Evolutionary conservation across 2,888 invertebrate genomes (phyloP), one percentile per base, ranked within the genome.

Genomic region (Parascotia fuliginaria): DNA sequence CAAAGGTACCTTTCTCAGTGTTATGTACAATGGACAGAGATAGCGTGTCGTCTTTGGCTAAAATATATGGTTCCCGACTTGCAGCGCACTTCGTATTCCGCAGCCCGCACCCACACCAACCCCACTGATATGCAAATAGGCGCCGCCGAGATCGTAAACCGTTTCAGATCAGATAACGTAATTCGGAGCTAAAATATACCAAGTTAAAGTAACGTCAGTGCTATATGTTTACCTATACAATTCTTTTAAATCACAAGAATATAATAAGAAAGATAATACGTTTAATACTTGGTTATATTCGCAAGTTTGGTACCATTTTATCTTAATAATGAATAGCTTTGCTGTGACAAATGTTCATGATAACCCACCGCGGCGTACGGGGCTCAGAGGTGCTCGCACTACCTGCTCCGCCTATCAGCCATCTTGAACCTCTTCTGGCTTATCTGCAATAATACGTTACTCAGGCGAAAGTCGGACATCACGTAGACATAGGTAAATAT

Each of bases 111-210:
- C 77, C 79, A 75, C 79, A 75, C 80, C 52, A 45, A 75, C 75
- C 72, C 65, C 73, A 73, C 87, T 85, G 87, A 88, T 89, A 89
- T 89, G 89, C 87, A 89, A 89, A 89, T 89, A 77, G 72, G 80
- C 81, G 76, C 82, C 75, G 77, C 66, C 76, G 70, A 84, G 81
- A 88, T 87, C 85, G 85, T 88, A 88, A 89, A 88, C 83, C 83
- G 82, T 85, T 83, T 83, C 76, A 77, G 80, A 89, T 87, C 88
- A 77, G 88, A 89, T 87, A 86, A 79, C 71, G 73, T 80, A 83
- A 85, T 87, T 85, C 75, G 72, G 79, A 77, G 75, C 77, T 75
- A 78, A 81, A 79, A 72, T 80, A 80, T 70, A 79, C 66, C 63
- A 64, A 74, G 62, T 74, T 75, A 50, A 66, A 63, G 54, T 55